Evolutionary conservation across 1,140 invertebrate genomes (phyloP), one percentile per base, ranked within the genome.

Genomic region (Papilio polytes): DNA sequence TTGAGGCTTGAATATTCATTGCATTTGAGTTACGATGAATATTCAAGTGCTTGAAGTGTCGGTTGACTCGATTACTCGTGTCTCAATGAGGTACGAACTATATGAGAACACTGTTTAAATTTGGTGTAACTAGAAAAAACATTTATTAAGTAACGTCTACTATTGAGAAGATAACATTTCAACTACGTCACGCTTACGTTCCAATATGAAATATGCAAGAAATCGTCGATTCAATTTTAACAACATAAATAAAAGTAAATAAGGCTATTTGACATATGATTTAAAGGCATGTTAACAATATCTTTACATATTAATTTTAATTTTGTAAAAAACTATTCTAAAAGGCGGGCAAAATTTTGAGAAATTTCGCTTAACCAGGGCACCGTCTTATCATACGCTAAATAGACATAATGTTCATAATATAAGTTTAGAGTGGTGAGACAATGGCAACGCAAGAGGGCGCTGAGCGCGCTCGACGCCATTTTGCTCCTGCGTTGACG

Each of bases 391-490:
- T 22, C 56, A 41, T 20, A 20, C 59, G 77, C 59, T 78, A 66
- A 78, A 78, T 63, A 66, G 77, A 41, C 41, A 66, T 78, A 78
- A 78, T 78, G 77, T 78, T 66, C 77, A 66, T 66, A 78, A 59
- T 78, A 63, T 46, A 66, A 66, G 76, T 51, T 31, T 41, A 31
- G 56, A 78, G 77, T n/a, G 74, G 51, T 31, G 56, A 78, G 77
- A 78, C 77, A 78, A 78, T 78, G 56, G 77, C 77, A 78, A 66
- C n/a, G 31, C 20, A 41, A 78, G 77, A 15, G 77, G 77, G 59
- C 56, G 59, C 46, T 78, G 77, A 78, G 77, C 77, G n/a, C 44
- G 56, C 77, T 66, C 59, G 56, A 78, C 77, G 77, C 36, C 59
- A 59, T 66, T n/a, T 66, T 51, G 46, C 12, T n/a, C 56, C 36